Evolutionary conservation across 1,140 invertebrate species (phyloP).

Genomic region (Drosophila arizonae): DNA sequence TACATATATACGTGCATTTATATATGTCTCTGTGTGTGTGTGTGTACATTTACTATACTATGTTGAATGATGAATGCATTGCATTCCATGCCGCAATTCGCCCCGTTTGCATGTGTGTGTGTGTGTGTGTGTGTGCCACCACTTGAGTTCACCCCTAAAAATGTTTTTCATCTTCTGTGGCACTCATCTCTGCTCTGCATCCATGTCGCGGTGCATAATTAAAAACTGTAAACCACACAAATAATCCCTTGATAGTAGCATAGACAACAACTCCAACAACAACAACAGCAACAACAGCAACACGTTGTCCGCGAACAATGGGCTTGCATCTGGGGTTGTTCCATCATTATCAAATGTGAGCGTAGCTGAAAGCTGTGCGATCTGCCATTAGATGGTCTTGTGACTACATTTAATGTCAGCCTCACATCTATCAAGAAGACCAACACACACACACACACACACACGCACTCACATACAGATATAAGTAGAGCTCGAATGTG

Average conservation of each 20-base stretch:
- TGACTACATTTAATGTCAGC: constrained; percentile 15
- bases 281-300: constrained; percentile 14
- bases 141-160: constrained; percentile 68
- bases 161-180: constrained; percentile 43
- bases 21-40: constrained; percentile 8
- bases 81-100: constrained; percentile 19
- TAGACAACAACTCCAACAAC: constrained; percentile 20
- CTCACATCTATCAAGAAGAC: constrained; percentile 15
- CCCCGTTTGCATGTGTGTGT: too few relatives aligned
- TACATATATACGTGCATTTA: not conserved
- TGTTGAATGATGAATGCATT: constrained; percentile 10
- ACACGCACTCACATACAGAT: constrained; percentile 26
- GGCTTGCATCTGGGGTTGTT: constrained; percentile 20
- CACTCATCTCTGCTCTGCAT: constrained; percentile 36
- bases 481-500: not conserved
- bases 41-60: not conserved
- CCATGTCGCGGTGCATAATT: constrained; percentile 74
- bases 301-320: constrained; percentile 17
- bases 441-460: constrained; percentile 31
- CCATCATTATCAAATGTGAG: constrained; percentile 4
- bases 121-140: constrained; percentile 45
- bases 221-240: constrained; percentile 80
- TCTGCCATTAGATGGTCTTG: constrained; percentile 15
- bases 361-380: constrained; percentile 3
- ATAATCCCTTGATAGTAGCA: constrained; percentile 76